Base-by-base conservation (phyloP, 2,113 vertebrate genomes). In the Macquaria australasica region DNA sequence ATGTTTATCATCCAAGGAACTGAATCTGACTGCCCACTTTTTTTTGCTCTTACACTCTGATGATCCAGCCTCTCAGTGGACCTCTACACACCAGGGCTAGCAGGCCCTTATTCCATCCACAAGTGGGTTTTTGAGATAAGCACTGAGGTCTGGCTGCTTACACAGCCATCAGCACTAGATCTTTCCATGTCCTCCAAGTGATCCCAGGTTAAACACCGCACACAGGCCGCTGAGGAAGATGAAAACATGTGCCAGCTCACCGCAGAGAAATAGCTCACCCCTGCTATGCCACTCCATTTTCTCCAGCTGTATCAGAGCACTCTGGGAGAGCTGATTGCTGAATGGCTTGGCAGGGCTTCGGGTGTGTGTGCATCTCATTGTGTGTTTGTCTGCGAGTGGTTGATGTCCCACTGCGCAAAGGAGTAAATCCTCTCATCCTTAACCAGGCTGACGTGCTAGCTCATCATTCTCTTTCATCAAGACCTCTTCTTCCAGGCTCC, bases 401-500 rank as follows among this genome's bases (percentile, higher is more conserved):
- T 77, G 87, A 73, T 77, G 70, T 70, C 91, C 88, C 83, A 83
- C 88, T 77, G 90, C 0, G 88, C 37, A 1, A 69, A 80, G 45
- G 73, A 92, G 82, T 92, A 86, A 91, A 92, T 89, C 87, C 82
- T 88, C 87, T 90, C 79, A 77, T 88, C 89, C 84, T 87, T 91
- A 90, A 91, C 81, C 81, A 73, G 55, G 51, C 39, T 41, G 84
- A 89, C 84, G 91, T 93, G 91, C 89, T 45, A 18, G 67, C 78
- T 90, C 81, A 85, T 92, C 88, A 56, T 81, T 88, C 69, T 84
- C 84, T 86, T 91, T 93, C 86, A 93, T 95, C 90, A 92, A 70
- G 67, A 60, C 67, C 78, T 83, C 75, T 79, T 70, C 79, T 80
- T 74, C 71, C 37, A 37, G 76, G 56, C 79, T 84, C 71, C 87